Percentiles rank a stretch among this genome's conserved stretches.
phyloP scores from a whole-genome alignment of 2,888 invertebrate species.

The Galeruca laticollis region DNA sequence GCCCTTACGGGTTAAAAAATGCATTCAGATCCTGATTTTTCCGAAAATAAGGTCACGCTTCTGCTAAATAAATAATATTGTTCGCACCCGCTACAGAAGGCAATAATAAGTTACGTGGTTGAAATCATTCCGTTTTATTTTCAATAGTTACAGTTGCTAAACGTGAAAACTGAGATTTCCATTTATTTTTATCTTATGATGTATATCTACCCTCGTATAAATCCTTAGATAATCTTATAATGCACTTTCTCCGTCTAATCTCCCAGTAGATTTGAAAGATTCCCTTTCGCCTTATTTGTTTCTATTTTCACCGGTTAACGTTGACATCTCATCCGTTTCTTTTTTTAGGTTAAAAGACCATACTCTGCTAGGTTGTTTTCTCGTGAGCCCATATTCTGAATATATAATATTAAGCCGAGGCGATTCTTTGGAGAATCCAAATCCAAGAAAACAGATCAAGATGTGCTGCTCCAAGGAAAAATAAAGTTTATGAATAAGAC shows the following conservation, averaged over 20 bases:
- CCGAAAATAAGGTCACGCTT: too few species aligned
- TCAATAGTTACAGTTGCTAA: too few species aligned
- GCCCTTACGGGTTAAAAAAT: too few species aligned
- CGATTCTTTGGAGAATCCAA: slow-evolving; percentile 48
- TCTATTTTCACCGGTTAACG: slow-evolving; percentile 21
- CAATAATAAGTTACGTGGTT: too few species aligned
- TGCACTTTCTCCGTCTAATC: neutral
- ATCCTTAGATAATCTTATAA: neutral
- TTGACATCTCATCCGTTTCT: slow-evolving; percentile 9
- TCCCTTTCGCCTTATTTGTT: slow-evolving; percentile 1
- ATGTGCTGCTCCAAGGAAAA: slow-evolving; percentile 40
- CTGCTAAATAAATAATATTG: too few species aligned
- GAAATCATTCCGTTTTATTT: too few species aligned
- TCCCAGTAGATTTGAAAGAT: slow-evolving; percentile 3
- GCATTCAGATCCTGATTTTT: too few species aligned
- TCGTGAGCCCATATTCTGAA: slow-evolving; percentile 59
- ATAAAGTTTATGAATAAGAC: slow-evolving; percentile 42
- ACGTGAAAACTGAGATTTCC: too few species aligned
- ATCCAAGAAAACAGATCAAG: slow-evolving; percentile 43
- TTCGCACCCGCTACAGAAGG: too few species aligned
- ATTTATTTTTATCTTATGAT: too few species aligned
- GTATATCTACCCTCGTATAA: neutral
- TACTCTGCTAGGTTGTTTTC: slow-evolving; percentile 57
- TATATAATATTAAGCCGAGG: slow-evolving; percentile 50
- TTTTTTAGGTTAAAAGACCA: slow-evolving; percentile 24